phyloP scores from a whole-genome alignment of 1,140 invertebrate genomes.

The Heliconius eleuchia region DNA sequence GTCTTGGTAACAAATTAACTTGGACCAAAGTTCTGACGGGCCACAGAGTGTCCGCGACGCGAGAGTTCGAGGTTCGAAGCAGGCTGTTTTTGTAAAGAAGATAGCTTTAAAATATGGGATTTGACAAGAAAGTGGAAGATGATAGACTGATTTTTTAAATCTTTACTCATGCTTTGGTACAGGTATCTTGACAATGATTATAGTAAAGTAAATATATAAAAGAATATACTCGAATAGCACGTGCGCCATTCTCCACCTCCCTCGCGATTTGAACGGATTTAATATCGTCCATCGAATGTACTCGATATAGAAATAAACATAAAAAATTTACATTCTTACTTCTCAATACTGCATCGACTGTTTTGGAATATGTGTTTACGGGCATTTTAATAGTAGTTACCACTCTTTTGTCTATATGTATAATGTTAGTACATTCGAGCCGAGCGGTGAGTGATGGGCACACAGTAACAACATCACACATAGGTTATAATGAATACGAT shows the following conservation, averaged over 20 bases:
- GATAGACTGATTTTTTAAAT: constrained; percentile 77
- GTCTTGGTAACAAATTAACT: constrained; percentile 55
- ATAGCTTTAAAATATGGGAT: constrained; percentile 75
- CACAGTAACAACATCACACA: constrained; percentile 18
- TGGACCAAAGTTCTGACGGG: constrained; percentile 67
- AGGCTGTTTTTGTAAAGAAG: constrained; percentile 61
- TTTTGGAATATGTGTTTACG: no score
- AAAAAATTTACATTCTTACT: no score
- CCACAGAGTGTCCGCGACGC: constrained; percentile 54
- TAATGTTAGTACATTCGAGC: neutral
- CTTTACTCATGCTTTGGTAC: constrained; percentile 75
- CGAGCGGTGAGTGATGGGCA: neutral
- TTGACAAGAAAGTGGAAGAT: constrained; percentile 63
- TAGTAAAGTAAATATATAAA: constrained; percentile 37
- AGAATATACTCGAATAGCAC: constrained; percentile 29
- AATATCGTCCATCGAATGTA: constrained; percentile 16
- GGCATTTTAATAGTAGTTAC: no score
- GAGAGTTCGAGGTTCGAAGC: constrained; percentile 45
- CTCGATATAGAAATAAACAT: neutral
- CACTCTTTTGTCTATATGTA: neutral
- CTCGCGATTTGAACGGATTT: constrained; percentile 25
- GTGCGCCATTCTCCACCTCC: constrained; percentile 28
- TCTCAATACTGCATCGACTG: no score
- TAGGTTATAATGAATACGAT: constrained; percentile 33
- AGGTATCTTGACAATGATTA: constrained; percentile 70